phyloP scores from a whole-genome alignment of 2,113 vertebrate genomes.

The Herpetotheres cachinnans region DNA sequence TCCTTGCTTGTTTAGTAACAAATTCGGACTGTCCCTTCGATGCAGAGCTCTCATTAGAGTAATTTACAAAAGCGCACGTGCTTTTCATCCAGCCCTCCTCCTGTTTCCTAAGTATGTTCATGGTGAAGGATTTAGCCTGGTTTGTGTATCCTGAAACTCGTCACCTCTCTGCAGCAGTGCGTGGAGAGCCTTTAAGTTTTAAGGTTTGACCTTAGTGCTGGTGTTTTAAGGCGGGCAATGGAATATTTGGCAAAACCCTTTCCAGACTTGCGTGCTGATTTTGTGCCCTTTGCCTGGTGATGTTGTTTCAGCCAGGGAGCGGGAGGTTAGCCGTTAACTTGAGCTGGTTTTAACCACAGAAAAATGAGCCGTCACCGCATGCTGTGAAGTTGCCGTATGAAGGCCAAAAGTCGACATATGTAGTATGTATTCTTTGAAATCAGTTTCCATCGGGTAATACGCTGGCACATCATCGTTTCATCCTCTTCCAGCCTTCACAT shows the following conservation, averaged over 20 bases:
- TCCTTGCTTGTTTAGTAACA: background rate
- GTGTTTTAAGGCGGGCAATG: background rate
- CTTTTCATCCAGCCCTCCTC: background rate
- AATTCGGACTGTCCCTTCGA: background rate
- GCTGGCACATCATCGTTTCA: fast-evolving
- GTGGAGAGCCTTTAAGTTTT: background rate
- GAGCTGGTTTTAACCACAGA: background rate
- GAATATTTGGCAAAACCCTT: background rate
- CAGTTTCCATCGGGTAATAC: fast-evolving
- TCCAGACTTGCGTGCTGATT: background rate
- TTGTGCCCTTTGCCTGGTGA: fast-evolving
- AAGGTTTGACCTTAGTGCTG: background rate
- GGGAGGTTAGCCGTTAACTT: background rate
- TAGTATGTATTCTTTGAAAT: background rate
- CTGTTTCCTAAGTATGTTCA: background rate
- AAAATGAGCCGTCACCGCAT: background rate
- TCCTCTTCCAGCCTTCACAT: background rate
- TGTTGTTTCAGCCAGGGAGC: background rate
- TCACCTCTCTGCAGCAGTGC: background rate
- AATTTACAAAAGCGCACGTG: background rate
- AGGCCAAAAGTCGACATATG: background rate
- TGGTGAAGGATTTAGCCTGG: background rate
- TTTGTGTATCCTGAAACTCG: background rate
- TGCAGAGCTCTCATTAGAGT: background rate
- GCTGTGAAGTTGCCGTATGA: background rate